A percentile compares a stretch with the other conserved stretches of the same genome.
These are phyloP conservation scores for Malthinus seriepunctatus DNA, from an alignment of 2,888 invertebrate species.

Conservation along the genomic window DNA sequence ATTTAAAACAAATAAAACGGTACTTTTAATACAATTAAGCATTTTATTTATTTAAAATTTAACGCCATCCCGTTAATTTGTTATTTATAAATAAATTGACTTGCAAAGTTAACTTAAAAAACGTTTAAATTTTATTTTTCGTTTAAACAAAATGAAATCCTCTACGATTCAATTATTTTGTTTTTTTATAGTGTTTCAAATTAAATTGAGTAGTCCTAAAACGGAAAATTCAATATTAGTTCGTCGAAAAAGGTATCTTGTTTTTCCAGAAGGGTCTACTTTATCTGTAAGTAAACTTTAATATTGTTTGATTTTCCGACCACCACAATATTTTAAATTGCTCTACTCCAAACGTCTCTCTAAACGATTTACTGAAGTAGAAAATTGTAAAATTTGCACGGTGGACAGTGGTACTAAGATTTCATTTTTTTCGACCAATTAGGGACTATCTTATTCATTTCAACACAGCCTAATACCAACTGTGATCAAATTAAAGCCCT, in stretches of 20 bases:
- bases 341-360: too few species aligned
- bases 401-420: too few species aligned
- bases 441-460: too few species aligned
- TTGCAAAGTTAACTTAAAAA: not conserved
- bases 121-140: not conserved
- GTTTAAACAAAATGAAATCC: slow-evolving; percentile 3
- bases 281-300: slow-evolving; percentile 62
- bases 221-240: slow-evolving; percentile 53
- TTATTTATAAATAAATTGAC: not conserved
- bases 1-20: not conserved
- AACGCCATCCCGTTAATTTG: not conserved
- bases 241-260: slow-evolving; percentile 65
- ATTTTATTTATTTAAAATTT: not conserved
- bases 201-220: slow-evolving; percentile 24
- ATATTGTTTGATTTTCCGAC: slow-evolving; percentile 1
- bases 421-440: too few species aligned
- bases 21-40: too few species aligned
- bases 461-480: too few species aligned
- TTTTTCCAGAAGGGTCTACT: slow-evolving; percentile 72
- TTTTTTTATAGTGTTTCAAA: slow-evolving; percentile 13
- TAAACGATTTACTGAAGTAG: too few species aligned
- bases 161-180: slow-evolving; percentile 7
- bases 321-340: not conserved
- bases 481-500: too few species aligned
- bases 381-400: too few species aligned